These are phyloP conservation scores for Cebus imitator DNA, from an alignment of 2,113 vertebrate genomes.

Conservation along the genomic window DNA sequence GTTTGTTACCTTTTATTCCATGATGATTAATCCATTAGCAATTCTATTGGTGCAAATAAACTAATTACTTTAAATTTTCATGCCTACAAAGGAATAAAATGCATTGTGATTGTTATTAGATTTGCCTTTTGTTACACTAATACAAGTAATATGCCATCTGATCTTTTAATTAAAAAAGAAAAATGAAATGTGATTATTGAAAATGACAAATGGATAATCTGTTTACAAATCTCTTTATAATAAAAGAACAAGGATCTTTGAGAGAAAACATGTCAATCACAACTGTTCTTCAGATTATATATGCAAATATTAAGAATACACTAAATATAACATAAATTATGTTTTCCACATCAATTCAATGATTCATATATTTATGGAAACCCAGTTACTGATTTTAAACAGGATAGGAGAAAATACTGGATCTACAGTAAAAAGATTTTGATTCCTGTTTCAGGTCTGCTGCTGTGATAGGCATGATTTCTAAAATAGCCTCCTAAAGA, in stretches of 20 bases:
- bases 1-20: constrained; percentile 59
- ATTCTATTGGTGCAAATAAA: constrained; percentile 74
- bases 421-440: background rate
- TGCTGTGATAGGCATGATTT: background rate
- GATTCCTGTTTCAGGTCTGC: background rate
- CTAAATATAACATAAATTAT: background rate
- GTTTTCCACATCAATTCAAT: background rate
- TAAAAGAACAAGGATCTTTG: background rate
- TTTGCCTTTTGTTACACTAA: constrained; percentile 42
- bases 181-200: background rate
- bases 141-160: constrained; percentile 52
- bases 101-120: constrained; percentile 56
- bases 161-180: constrained; percentile 29
- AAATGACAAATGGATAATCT: background rate
- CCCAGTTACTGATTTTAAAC: background rate
- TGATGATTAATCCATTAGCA: constrained; percentile 74
- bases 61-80: constrained; percentile 72
- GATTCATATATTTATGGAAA: background rate
- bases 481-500: background rate
- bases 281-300: background rate
- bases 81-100: constrained; percentile 69
- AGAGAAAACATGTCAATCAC: background rate
- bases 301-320: background rate
- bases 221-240: constrained; percentile 7
- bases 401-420: background rate